Percentiles rank a stretch among this genome's conserved stretches.
Evolutionary conservation across 2,888 invertebrate genomes (phyloP).

Genomic region (Poecilus cupreus): DNA sequence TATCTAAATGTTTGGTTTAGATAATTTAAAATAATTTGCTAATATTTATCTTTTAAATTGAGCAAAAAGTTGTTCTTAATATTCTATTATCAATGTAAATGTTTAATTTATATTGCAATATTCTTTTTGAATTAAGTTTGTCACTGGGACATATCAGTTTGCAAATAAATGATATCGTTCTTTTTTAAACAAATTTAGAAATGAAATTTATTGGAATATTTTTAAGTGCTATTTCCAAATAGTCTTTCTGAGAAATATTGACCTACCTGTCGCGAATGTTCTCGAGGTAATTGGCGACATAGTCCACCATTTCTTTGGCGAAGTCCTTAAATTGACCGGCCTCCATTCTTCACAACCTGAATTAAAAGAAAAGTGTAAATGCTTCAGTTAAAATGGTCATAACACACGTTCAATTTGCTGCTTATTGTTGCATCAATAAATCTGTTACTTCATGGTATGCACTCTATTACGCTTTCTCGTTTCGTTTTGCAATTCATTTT

Average conservation of each 20-base stretch:
- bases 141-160: too few species aligned
- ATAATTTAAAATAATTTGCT: background rate
- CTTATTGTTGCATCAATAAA: conserved; percentile 55
- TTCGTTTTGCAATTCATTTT: conserved; percentile 43
- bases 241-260: too few species aligned
- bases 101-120: too few species aligned
- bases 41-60: too few species aligned
- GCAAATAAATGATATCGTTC: too few species aligned
- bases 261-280: conserved; percentile 92
- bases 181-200: too few species aligned
- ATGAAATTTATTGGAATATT: too few species aligned
- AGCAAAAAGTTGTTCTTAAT: too few species aligned
- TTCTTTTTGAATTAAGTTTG: too few species aligned
- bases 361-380: conserved; percentile 27
- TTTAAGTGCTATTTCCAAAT: background rate
- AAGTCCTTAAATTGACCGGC: conserved; percentile 88
- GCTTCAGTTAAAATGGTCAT: background rate
- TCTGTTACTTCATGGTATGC: conserved; percentile 34
- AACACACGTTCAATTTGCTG: background rate
- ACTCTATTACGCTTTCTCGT: conserved; percentile 42
- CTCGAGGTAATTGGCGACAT: conserved; percentile 94
- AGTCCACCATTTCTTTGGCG: conserved; percentile 95
- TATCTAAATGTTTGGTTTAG: background rate
- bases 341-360: conserved; percentile 78
- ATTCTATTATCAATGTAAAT: too few species aligned